Evolutionary conservation across 2,797 vertebrate genomes (phyloP).

Genomic region (Gouania willdenowi): DNA sequence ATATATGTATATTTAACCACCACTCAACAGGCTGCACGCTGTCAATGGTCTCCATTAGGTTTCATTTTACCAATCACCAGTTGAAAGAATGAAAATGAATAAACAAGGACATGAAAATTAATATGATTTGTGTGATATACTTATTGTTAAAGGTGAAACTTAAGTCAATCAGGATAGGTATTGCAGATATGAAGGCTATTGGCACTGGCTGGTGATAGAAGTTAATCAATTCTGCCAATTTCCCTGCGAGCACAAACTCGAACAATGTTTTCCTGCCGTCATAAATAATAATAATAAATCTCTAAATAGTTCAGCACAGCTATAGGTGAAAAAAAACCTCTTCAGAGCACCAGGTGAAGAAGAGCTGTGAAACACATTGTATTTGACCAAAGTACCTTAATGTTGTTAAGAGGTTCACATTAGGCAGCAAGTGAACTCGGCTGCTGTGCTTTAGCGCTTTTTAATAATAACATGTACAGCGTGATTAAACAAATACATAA

Average conservation of each 20-base stretch:
- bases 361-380: conserved; percentile 2
- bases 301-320: no score
- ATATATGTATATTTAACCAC: not conserved
- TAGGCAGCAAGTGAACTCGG: not conserved
- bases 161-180: no score
- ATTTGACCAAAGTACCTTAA: not conserved
- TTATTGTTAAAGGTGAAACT: no score
- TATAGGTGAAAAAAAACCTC: no score
- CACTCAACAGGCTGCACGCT: conserved; percentile 15
- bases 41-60: conserved; percentile 1
- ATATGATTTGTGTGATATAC: not conserved
- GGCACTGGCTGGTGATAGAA: no score
- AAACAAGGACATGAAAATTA: not conserved
- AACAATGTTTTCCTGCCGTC: no score
- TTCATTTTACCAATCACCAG: conserved; percentile 2
- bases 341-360: no score
- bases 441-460: conserved; percentile 6
- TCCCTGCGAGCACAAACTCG: no score
- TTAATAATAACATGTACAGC: conserved; percentile 8
- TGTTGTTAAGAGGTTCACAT: not conserved
- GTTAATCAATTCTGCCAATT: no score
- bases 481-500: conserved; percentile 7
- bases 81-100: not conserved
- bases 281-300: no score
- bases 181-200: no score